Evolutionary conservation across 2,113 vertebrate genomes (phyloP).

Genomic region (Halcyon malimbica): DNA sequence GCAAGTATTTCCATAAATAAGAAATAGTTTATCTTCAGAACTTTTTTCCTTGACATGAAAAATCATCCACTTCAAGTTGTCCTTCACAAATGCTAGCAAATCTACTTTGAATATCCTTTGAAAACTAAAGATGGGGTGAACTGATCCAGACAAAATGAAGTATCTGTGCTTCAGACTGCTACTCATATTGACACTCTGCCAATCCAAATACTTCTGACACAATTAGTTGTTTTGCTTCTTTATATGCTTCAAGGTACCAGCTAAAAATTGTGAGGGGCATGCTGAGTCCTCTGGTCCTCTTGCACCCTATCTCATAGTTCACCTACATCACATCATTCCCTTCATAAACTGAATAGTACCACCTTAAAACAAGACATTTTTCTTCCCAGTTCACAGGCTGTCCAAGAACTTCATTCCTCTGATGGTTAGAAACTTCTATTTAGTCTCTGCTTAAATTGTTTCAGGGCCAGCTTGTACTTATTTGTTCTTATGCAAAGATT

Average conservation of each 20-base stretch:
- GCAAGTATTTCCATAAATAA: not conserved
- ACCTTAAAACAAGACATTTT: not conserved
- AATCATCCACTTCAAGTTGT: not conserved
- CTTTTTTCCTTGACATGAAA: not conserved
- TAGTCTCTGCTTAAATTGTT: not conserved
- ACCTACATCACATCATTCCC: not conserved
- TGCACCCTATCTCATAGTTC: not conserved
- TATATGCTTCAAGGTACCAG: not conserved
- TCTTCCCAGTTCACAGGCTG: not conserved
- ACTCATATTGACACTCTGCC: not conserved
- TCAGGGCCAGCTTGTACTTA: not conserved
- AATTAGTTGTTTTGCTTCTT: not conserved
- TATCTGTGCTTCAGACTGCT: not conserved
- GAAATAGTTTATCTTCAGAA: not conserved
- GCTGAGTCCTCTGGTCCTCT: not conserved
- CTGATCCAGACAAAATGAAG: not conserved
- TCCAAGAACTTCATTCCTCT: not conserved
- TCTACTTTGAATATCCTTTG: not conserved
- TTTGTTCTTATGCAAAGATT: not conserved
- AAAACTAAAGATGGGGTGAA: not conserved
- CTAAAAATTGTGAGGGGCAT: accelerated
- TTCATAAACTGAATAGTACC: not conserved
- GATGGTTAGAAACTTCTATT: not conserved
- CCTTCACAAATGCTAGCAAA: not conserved
- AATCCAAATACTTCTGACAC: not conserved